Percentiles rank a stretch among this genome's conserved stretches.
Conservation (phyloP, 2,888 invertebrate species). For the Thereva unica region DNA sequence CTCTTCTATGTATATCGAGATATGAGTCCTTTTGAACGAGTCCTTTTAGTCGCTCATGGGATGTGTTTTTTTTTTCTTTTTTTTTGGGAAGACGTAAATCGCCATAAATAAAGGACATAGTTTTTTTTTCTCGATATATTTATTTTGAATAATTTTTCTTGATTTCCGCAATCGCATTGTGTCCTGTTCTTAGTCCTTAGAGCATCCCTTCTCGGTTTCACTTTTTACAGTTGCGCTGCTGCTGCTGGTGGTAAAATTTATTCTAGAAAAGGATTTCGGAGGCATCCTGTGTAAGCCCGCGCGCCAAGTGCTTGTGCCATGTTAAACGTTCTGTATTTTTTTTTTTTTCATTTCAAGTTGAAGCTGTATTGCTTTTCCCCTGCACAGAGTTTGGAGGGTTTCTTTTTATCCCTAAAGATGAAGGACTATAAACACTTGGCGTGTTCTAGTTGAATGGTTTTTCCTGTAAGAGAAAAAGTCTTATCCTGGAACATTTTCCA, state of each 20-base stretch:
- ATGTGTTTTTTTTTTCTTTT: not conserved
- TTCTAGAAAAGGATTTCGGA: too few relatives aligned
- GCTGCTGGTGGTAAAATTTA: too few relatives aligned
- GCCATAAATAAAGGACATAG: constrained; percentile 2
- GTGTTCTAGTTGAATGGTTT: constrained; percentile 37
- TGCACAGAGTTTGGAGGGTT: constrained; percentile 7
- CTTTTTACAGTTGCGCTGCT: too few relatives aligned
- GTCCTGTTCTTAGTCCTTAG: not conserved
- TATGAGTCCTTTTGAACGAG: not conserved
- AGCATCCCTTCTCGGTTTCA: too few relatives aligned
- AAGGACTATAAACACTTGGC: constrained; percentile 36
- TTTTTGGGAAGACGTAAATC: constrained; percentile 16
- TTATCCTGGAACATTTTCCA: constrained; percentile 25
- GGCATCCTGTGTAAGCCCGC: too few relatives aligned
- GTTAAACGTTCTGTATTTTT: constrained; percentile 3
- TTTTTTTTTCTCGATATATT: constrained; percentile 4
- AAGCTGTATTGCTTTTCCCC: constrained; percentile 8
- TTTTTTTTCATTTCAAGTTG: constrained; percentile 8
- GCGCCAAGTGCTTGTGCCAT: too few relatives aligned
- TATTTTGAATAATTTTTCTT: constrained; percentile 26
- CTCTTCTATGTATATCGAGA: not conserved
- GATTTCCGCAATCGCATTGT: not conserved
- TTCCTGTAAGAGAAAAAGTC: constrained; percentile 24
- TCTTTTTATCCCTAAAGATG: constrained; percentile 21
- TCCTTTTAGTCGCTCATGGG: constrained; percentile 7